Conservation (phyloP, 2,113 vertebrate genomes). For the Pterocles gutturalis region DNA sequence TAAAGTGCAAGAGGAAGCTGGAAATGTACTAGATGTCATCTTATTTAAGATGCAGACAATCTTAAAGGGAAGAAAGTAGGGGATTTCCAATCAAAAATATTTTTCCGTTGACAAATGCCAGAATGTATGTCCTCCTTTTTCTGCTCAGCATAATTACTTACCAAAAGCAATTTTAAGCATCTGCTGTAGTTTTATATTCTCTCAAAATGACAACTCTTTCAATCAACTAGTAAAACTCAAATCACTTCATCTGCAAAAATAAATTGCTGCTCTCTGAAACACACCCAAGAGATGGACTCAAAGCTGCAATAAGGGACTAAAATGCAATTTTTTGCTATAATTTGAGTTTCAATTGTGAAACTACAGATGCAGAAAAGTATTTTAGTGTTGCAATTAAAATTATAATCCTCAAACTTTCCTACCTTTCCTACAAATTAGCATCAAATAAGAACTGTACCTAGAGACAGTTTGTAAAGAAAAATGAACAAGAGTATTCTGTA, state of each 20-base stretch:
- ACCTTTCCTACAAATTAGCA: not conserved
- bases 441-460: not conserved
- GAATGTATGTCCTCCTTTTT: not conserved
- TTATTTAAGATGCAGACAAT: not conserved
- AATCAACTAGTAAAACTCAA: conserved; percentile 7
- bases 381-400: not conserved
- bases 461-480: not conserved
- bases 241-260: not conserved
- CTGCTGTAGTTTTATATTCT: not conserved
- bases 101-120: not conserved
- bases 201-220: not conserved
- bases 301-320: not conserved
- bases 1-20: not conserved
- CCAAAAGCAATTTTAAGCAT: not conserved
- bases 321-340: not conserved
- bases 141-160: not conserved
- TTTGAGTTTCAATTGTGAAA: not conserved
- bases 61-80: not conserved
- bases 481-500: not conserved
- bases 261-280: not conserved
- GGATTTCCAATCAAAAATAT: not conserved
- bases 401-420: not conserved
- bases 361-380: not conserved
- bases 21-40: not conserved
- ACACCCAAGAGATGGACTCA: not conserved